Evolutionary conservation across 2,888 invertebrate species (phyloP), one percentile per base, ranked within the genome.

Genomic region (Agriotes lineatus): DNA sequence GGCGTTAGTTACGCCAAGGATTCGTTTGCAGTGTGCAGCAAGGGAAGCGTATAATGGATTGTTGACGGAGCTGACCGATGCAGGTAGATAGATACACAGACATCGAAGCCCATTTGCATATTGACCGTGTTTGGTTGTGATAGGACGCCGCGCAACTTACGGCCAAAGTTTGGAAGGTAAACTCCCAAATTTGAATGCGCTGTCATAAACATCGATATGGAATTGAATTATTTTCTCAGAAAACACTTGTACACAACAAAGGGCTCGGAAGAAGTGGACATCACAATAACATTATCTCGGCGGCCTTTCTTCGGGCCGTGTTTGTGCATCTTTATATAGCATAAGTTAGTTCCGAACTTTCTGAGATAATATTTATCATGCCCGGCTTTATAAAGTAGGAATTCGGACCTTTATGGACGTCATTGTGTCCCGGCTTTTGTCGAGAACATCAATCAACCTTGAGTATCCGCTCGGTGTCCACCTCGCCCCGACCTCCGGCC

Each of bases 41-140:
- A 79, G 75, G 71, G 76, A 77, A 76, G 77, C 80, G 79, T 73
- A 79, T 82, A 83, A 83, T 82, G 81, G 80, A 82, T 82, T 83
- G 82, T 83, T 83, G 82, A 83, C 82, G 79, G 75, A 82, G 78
- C 83, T 83, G 83, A 83, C 83, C 83, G 82, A 81, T 82, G 82
- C 84, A 84, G 84, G 84, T 84, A 82, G 76, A 71, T 56, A 60
- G 45, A 67, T 69, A 64, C 57, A 67, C 65, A 67, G 76, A 75
- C 75, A 77, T 75, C 78, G 77, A 78, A 74, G 76, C 75, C 68
- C 77, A 82, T 83, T 84, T 82, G 79, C 83, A 83, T 82, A 83
- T 81, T 77, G 79, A 78, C 80, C 79, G 77, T 81, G 82, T 82
- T 82, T 82, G 82, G 81, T 81, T 81, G 79, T 81, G 82, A 83